Conservation (phyloP, 2,888 invertebrate species). For the Mesochorus sp. region DNA sequence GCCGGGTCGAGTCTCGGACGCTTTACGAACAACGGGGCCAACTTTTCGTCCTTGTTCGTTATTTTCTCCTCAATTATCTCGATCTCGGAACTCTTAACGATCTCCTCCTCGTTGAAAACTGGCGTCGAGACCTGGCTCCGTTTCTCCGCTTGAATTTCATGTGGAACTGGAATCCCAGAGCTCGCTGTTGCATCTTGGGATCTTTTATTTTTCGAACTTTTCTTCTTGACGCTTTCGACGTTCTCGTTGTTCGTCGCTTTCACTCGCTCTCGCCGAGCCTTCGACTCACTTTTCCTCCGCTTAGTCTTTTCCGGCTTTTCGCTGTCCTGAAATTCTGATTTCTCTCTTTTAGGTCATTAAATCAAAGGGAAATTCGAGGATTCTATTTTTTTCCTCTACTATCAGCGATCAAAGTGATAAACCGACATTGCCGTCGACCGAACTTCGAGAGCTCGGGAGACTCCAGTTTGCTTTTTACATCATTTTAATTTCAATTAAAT, state of each 20-base stretch:
- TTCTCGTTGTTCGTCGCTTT: slow-evolving; percentile 34
- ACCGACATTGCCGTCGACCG: slow-evolving; percentile 72
- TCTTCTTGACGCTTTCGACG: slow-evolving; percentile 13
- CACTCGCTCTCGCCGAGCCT: slow-evolving; percentile 32
- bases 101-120: not conserved
- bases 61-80: slow-evolving; percentile 56
- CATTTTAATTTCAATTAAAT: slow-evolving; percentile 32
- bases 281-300: slow-evolving; percentile 17
- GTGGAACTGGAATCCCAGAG: not conserved
- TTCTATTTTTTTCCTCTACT: slow-evolving; percentile 7
- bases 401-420: slow-evolving; percentile 81
- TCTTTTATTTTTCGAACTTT: slow-evolving; percentile 26
- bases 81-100: not conserved
- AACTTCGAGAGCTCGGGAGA: slow-evolving; percentile 63
- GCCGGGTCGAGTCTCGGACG: slow-evolving; percentile 84
- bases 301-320: slow-evolving; percentile 62
- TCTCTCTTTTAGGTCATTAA: not conserved
- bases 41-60: slow-evolving; percentile 73
- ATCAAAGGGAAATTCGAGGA: slow-evolving; percentile 25
- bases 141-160: not conserved
- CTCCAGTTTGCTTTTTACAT: slow-evolving; percentile 65
- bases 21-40: slow-evolving; percentile 88
- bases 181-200: no score
- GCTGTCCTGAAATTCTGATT: slow-evolving; percentile 58
- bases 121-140: not conserved